phyloP scores from a whole-genome alignment of 2,113 vertebrate species.

The Glareola pratincola region DNA sequence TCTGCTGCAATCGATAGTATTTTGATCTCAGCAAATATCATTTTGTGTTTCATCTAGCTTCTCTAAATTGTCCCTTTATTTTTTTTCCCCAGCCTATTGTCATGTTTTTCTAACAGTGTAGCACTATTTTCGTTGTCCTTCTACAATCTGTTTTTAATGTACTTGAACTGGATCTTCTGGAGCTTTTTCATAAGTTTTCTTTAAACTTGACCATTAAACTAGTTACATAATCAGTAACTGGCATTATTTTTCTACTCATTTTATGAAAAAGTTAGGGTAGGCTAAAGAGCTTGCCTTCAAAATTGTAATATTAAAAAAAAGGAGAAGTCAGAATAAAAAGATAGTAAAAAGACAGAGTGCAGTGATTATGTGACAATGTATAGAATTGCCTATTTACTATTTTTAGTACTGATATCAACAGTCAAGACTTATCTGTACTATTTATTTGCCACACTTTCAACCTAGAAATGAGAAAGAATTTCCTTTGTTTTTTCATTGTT shows the following conservation, averaged over 20 bases:
- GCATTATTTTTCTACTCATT: neutral
- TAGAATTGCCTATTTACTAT: neutral
- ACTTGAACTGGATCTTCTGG: neutral
- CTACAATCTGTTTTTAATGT: neutral
- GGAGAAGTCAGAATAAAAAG: neutral
- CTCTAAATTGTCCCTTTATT: neutral
- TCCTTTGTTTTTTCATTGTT: neutral
- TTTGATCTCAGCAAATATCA: neutral
- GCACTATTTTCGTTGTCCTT: neutral
- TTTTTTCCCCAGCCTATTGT: neutral
- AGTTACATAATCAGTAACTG: neutral
- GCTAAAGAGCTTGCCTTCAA: neutral
- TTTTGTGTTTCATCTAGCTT: neutral
- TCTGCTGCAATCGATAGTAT: neutral
- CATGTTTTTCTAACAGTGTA: neutral
- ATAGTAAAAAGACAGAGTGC: neutral
- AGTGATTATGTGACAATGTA: neutral
- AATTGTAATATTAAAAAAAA: neutral
- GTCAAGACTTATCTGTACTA: neutral
- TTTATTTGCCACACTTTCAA: neutral
- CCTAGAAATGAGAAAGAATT: neutral
- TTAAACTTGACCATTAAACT: neutral
- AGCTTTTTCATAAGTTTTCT: neutral
- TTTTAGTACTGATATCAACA: neutral
- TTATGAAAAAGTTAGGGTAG: neutral